A percentile compares a stretch with the other conserved stretches of the same genome.
These are phyloP conservation scores for Capromys pilorides DNA, from an alignment of 2,797 vertebrate species.

Conservation along the genomic window DNA sequence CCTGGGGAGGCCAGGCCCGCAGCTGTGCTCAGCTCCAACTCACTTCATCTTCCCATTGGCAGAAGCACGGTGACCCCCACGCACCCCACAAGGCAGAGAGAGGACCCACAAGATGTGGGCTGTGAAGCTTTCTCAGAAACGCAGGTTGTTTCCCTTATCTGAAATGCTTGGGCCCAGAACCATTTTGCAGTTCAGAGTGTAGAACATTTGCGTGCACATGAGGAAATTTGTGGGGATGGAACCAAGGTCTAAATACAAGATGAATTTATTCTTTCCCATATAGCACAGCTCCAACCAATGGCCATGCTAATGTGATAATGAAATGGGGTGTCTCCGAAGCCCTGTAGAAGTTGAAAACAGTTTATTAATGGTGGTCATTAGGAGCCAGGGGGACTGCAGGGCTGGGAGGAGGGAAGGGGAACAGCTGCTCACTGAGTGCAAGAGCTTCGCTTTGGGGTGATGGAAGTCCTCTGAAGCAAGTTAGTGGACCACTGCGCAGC, in stretches of 20 bases:
- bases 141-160: neutral
- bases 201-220: neutral
- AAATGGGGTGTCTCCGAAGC: neutral
- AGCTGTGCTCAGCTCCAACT: too few species aligned
- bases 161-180: neutral
- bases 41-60: neutral
- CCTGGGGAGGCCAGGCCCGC: neutral
- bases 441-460: neutral
- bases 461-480: neutral
- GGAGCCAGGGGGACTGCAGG: neutral
- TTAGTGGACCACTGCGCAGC: neutral
- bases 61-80: neutral
- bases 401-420: neutral
- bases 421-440: accelerated
- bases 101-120: neutral
- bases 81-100: too few species aligned
- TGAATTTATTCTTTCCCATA: neutral
- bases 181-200: neutral
- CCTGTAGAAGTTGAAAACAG: neutral
- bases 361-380: neutral
- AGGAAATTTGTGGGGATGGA: neutral
- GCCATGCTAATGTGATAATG: neutral
- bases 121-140: neutral
- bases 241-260: neutral
- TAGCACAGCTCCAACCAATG: neutral